These are phyloP conservation scores for Elysia chlorotica DNA, from an alignment of 1,140 invertebrate genomes.

Conservation along the genomic window DNA sequence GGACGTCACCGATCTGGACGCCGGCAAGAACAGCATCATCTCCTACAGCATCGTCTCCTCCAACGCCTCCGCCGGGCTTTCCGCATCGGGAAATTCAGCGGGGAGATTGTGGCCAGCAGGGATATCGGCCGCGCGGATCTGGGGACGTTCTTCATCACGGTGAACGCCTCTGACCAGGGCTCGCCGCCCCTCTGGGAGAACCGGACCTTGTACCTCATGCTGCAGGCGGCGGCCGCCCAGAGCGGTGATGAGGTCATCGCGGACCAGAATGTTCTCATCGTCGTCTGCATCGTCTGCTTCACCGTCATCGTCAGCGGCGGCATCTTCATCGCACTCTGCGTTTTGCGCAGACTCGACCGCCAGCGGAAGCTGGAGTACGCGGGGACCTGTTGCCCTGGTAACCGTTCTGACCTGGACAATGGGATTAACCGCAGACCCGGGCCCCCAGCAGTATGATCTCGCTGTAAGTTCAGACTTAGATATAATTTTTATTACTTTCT, in stretches of 20 bases:
- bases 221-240: background rate
- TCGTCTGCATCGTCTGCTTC: constrained; percentile 27
- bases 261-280: constrained; percentile 30
- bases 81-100: constrained; percentile 31
- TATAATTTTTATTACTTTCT: no score
- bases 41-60: constrained; percentile 22
- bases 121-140: constrained; percentile 24
- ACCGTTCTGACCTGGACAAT: no score
- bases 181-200: background rate
- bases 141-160: constrained; percentile 27
- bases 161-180: constrained; percentile 34
- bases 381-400: background rate
- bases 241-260: background rate
- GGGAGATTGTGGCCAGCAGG: constrained; percentile 28
- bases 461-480: no score
- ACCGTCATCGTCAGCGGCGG: constrained; percentile 26
- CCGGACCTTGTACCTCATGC: constrained; percentile 13
- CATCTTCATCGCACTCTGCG: constrained; percentile 25
- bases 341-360: constrained; percentile 23
- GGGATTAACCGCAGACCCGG: no score
- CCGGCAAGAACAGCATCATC: constrained; percentile 26
- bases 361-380: constrained; percentile 22
- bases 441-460: constrained; percentile 5
- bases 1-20: constrained; percentile 49
- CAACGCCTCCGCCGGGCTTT: constrained; percentile 33